These are phyloP conservation scores for Periophthalmus magnuspinnatus DNA, from an alignment of 2,797 vertebrate species.

Conservation along the genomic window DNA sequence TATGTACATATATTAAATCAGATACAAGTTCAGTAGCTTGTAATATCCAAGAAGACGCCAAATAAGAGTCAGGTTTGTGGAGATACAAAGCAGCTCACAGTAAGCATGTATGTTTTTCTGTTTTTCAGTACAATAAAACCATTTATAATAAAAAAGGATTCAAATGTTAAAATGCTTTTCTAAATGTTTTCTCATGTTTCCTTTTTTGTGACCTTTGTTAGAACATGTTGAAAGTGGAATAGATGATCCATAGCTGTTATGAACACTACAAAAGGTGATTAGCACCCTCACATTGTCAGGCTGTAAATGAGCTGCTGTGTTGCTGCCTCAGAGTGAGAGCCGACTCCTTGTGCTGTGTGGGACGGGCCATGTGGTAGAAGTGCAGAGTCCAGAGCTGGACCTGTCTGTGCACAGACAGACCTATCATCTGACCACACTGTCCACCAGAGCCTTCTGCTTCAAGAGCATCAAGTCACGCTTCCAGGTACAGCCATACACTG, in stretches of 20 bases:
- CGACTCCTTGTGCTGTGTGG: conserved; percentile 86
- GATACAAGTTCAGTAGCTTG: too few species aligned
- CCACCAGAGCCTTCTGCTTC: conserved; percentile 82
- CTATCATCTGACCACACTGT: conserved; percentile 79
- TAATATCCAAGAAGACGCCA: neutral
- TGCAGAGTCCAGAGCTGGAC: conserved; percentile 68
- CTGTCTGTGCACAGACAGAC: conserved; percentile 57
- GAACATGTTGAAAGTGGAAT: too few species aligned
- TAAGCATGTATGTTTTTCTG: too few species aligned
- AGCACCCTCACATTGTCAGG: neutral
- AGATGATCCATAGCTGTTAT: too few species aligned
- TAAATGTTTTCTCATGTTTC: too few species aligned
- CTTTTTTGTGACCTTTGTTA: too few species aligned
- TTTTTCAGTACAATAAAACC: too few species aligned
- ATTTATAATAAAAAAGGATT: too few species aligned
- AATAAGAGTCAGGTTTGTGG: too few species aligned
- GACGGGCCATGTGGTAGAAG: conserved; percentile 84
- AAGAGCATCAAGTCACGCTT: conserved; percentile 89
- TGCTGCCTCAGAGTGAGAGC: conserved; percentile 71
- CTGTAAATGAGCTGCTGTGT: neutral
- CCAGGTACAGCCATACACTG: conserved; percentile 57
- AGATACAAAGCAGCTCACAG: too few species aligned
- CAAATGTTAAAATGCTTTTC: too few species aligned
- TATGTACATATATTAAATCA: neutral
- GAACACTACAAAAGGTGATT: neutral